Evolutionary conservation across 2,888 invertebrate genomes (phyloP).

Genomic region (Apamea sordens): DNA sequence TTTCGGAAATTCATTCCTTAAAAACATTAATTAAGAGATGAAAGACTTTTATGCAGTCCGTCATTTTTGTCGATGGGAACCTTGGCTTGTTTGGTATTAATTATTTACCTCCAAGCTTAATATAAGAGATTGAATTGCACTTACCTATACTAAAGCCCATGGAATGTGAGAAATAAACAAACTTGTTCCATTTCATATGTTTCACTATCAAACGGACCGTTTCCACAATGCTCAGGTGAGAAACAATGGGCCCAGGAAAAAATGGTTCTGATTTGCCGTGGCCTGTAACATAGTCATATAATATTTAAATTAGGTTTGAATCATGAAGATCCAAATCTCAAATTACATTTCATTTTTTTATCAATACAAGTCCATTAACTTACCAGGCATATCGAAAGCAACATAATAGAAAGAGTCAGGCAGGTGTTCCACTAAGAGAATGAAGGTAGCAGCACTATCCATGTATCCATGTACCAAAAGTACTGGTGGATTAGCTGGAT

Average conservation of each 20-base stretch:
- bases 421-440: conserved; percentile 85
- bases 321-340: neutral
- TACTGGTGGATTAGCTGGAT: conserved; percentile 81
- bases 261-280: conserved; percentile 90
- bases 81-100: neutral
- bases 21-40: neutral
- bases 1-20: neutral
- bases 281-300: conserved; percentile 72
- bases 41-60: neutral
- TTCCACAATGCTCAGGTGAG: conserved; percentile 63
- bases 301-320: neutral
- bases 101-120: neutral
- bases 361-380: neutral
- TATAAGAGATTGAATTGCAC: conserved; percentile 10
- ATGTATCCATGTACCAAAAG: conserved; percentile 90
- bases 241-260: conserved; percentile 74
- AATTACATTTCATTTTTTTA: neutral
- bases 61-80: neutral
- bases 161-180: conserved; percentile 76
- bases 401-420: conserved; percentile 78
- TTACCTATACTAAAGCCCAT: conserved; percentile 74
- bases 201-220: conserved; percentile 68
- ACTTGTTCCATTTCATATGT: conserved; percentile 74
- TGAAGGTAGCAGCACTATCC: conserved; percentile 91
- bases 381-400: conserved; percentile 87